Evolutionary conservation across 2,888 invertebrate species (phyloP).

Genomic region (Microplitis manilae): DNA sequence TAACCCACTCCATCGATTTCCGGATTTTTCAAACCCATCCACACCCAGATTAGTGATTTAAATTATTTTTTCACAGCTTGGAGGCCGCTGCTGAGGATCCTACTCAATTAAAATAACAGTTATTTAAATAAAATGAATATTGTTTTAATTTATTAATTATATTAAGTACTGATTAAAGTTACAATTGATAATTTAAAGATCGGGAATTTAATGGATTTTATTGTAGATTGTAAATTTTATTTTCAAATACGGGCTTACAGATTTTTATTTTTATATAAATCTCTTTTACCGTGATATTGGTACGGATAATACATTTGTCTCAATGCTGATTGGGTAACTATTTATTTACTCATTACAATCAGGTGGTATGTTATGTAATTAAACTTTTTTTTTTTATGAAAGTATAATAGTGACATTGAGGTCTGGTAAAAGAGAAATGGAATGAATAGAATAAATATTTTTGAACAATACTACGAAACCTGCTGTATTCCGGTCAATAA

Average conservation of each 20-base stretch:
- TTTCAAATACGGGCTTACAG: background rate
- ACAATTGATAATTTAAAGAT: too few relatives aligned
- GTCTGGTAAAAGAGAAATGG: background rate
- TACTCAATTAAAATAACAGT: too few relatives aligned
- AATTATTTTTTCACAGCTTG: too few relatives aligned
- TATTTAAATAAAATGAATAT: too few relatives aligned
- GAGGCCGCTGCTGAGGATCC: too few relatives aligned
- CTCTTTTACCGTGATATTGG: constrained; percentile 14
- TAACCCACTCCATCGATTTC: too few relatives aligned
- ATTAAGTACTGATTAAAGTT: too few relatives aligned
- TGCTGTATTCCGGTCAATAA: background rate
- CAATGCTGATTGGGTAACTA: constrained; percentile 13
- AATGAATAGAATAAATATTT: constrained; percentile 8
- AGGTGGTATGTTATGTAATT: constrained; percentile 8
- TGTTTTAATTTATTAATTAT: too few relatives aligned
- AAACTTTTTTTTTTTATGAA: constrained; percentile 16
- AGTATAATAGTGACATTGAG: background rate
- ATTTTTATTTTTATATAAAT: background rate
- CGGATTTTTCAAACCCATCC: too few relatives aligned
- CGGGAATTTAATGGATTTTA: too few relatives aligned
- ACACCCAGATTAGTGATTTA: too few relatives aligned
- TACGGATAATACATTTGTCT: constrained; percentile 18
- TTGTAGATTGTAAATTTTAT: background rate
- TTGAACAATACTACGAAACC: background rate
- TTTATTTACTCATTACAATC: constrained; percentile 14